Evolutionary conservation across 2,797 vertebrate genomes (phyloP), one percentile per base, ranked within the genome.

Genomic region (Rhynchotus rufescens): DNA sequence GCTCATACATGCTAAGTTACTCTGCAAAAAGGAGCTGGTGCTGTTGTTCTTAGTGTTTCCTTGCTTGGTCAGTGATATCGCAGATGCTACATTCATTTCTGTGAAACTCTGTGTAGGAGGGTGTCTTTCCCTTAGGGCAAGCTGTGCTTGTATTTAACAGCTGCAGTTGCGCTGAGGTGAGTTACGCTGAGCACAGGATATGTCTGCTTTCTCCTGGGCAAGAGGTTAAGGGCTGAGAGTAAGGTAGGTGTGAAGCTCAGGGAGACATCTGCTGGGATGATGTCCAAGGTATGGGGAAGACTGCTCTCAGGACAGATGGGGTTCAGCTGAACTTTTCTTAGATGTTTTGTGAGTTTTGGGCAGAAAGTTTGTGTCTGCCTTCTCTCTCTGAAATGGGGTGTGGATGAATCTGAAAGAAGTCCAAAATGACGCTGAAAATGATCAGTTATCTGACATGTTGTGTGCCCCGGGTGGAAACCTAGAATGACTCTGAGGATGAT

Each of bases 221-320:
- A 44, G 64, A 56, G 11, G 13, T 22, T 61, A 38, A 42, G 19
- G 34, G 12, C 12, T 81, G 2, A 17, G 74, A 26, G 13, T 47
- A 57, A 64, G 34, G 47, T 5, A 57, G 16, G 4, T 2, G 1
- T 22, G 57, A 76, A 86, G 20, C n/a, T 81, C 51, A 59, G 26
- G 21, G 62, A 36, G 57, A 3, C 5, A 34, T 68, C 26, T 61
- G 61, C 61, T 54, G 11, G 26, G 11, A 19, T 15, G 61, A 15
- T 7, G 6, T 52, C 36, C 40, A 77, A 84, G 38, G 26, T 32
- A 28, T 2, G 25, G 15, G 12, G 28, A 82, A 71, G 42, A 64
- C 4, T 11, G 74, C 23, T 40, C n/a, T 10, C 22, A 1, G 0
- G 5, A 26, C 2, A 17, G 28, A 9, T 34, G 28, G 4, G 30